phyloP scores from a whole-genome alignment of 2,797 vertebrate species.

The Alauda arvensis region DNA sequence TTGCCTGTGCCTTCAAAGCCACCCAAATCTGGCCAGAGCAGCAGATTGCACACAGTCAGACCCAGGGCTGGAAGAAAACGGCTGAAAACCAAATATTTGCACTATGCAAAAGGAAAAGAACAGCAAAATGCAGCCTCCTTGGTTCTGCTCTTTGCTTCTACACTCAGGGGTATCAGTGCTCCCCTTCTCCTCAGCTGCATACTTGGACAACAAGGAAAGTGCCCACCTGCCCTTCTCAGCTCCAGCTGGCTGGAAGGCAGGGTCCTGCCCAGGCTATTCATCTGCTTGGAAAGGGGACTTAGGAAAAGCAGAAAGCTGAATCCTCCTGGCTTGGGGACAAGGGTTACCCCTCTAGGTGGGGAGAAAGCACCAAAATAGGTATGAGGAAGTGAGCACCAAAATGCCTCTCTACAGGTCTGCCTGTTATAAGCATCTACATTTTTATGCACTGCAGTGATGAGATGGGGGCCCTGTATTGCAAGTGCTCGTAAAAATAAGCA shows the following conservation, averaged over 20 bases:
- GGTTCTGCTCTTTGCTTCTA: not conserved
- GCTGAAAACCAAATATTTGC: not conserved
- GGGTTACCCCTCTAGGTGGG: not conserved
- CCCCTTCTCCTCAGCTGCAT: not conserved
- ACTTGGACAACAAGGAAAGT: not conserved
- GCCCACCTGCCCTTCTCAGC: not conserved
- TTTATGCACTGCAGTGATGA: not conserved
- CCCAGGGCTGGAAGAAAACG: not conserved
- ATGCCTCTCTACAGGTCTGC: not conserved
- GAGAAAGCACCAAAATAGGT: not conserved
- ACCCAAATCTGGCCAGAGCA: not conserved
- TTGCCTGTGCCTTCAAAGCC: not conserved
- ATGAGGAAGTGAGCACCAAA: not conserved
- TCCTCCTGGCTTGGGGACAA: not conserved
- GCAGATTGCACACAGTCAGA: not conserved
- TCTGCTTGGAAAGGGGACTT: not conserved
- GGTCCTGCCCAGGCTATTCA: not conserved
- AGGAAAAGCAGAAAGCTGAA: not conserved
- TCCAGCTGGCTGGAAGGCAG: not conserved
- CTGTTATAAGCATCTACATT: not conserved
- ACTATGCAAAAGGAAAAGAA: not conserved
- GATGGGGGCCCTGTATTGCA: not conserved
- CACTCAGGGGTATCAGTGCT: rapidly evolving
- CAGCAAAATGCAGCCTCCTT: not conserved
- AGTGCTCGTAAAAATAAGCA: not conserved